These are phyloP conservation scores for Triplophysa siluroides DNA, from an alignment of 2,113 vertebrate species.

Conservation along the genomic window DNA sequence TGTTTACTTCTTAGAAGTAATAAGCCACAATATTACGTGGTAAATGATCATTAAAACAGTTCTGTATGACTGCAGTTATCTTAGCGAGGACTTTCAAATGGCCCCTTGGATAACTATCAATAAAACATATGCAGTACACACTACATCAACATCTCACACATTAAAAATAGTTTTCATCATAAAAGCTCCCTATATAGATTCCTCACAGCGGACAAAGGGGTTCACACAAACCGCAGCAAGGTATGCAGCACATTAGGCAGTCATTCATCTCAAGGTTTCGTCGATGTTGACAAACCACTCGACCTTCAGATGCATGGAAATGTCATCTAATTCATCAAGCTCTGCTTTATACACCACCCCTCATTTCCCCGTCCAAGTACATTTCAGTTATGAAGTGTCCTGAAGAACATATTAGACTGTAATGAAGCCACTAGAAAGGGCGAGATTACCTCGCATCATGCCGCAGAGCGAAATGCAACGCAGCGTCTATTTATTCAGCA, in stretches of 20 bases:
- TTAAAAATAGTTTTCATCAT: neutral
- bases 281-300: conserved; percentile 69
- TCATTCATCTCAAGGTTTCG: conserved; percentile 57
- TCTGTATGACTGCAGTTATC: conserved; percentile 55
- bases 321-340: conserved; percentile 70
- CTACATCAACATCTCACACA: neutral
- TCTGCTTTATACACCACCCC: conserved; percentile 61
- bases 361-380: conserved; percentile 59
- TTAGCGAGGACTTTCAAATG: conserved; percentile 5
- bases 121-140: conserved; percentile 3
- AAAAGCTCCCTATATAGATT: conserved; percentile 6
- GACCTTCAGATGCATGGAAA: conserved; percentile 73
- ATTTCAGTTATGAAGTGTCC: conserved; percentile 58
- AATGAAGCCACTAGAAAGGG: conserved; percentile 53
- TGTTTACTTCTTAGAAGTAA: conserved; percentile 18
- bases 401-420: conserved; percentile 55
- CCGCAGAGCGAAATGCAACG: conserved; percentile 28
- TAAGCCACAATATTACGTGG: neutral
- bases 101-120: conserved; percentile 45
- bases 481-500: conserved; percentile 43
- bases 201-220: neutral
- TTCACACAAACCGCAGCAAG: neutral
- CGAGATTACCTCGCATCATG: conserved; percentile 47
- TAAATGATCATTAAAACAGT: conserved; percentile 35
- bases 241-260: conserved; percentile 41